Evolutionary conservation across 30 jellyfish, hydroid and myxozoan genomes (phyloP), one percentile per base, ranked within the genome.

Genomic region (Chrysaora quinquecirrha): DNA sequence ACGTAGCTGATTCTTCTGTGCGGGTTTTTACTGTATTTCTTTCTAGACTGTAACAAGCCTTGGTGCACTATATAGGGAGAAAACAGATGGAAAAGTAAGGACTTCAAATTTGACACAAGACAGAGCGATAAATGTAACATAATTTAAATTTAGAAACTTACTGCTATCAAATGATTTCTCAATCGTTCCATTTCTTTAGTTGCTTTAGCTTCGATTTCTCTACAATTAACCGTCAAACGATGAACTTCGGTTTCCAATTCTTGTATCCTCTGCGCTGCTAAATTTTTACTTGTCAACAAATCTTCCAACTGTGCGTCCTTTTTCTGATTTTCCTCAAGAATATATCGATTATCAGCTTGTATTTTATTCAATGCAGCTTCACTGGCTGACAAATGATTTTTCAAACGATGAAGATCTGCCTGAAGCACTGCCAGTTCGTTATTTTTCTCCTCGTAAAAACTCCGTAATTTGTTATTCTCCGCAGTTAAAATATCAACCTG

Each of bases 161-260:
- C 99, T 96, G 74, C 90, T 1, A 95, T 63, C 66, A 95, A 73
- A 69, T 95, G 99, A 66, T 95, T 89, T 66, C 97, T 71, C 52
- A 95, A 75, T 43, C 99, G 80, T 52, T 95, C 97, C 85, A 87
- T 80, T 34, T 95, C 99, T 34, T 96, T 83, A 25, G 96, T 34
- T 12, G 97, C 85, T 68, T 80, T 95, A 0, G 95, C 96, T 58
- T 95, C 99, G 21, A 74, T 67, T 80, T 95, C 99, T 21, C 87
- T 85, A 48, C 80, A 84, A 18, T 43, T 79, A 0, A 89, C 91
- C 10, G 32, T 74, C 83, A 75, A 54, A 16, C 93, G 92, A 27
- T 64, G 89, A 0, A 80, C 88, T 32, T 88, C 96, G 0, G 88
- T 78, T 35, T 88, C 93, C 14, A 75, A 78, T 33, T 88, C 89